phyloP scores from a whole-genome alignment of 2,888 invertebrate species.

The Artemia sinica region DNA sequence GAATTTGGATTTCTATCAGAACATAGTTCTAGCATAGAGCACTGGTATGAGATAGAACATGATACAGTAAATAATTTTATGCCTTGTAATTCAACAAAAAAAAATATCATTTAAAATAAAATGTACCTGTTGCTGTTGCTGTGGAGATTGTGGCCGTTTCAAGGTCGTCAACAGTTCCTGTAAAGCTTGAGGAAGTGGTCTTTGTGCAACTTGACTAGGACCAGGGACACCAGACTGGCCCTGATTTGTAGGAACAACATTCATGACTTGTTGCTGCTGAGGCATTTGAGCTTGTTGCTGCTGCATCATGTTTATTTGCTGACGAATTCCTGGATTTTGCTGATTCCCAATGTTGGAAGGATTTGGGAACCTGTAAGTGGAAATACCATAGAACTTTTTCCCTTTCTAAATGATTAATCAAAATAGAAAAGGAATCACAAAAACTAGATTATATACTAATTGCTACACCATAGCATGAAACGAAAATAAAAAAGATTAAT shows the following conservation, averaged over 20 bases:
- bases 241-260: slow-evolving; percentile 24
- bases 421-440: too few relatives aligned
- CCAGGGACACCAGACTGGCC: slow-evolving; percentile 34
- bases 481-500: too few relatives aligned
- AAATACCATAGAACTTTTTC: too few relatives aligned
- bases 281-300: slow-evolving; percentile 24
- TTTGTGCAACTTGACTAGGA: slow-evolving; percentile 37
- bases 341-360: not conserved
- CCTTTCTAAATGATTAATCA: too few relatives aligned
- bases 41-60: not conserved
- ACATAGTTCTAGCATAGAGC: too few relatives aligned
- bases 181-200: slow-evolving; percentile 40
- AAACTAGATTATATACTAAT: too few relatives aligned
- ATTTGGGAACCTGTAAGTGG: not conserved
- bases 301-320: slow-evolving; percentile 26
- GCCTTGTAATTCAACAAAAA: not conserved
- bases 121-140: slow-evolving; percentile 62
- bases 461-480: too few relatives aligned
- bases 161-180: slow-evolving; percentile 77
- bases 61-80: not conserved
- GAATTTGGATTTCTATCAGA: too few relatives aligned
- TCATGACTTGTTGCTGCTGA: slow-evolving; percentile 35
- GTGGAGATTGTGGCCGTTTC: slow-evolving; percentile 69
- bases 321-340: slow-evolving; percentile 15
- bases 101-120: not conserved